Conservation (phyloP, 2,113 vertebrate species). For the Otus sunia region DNA sequence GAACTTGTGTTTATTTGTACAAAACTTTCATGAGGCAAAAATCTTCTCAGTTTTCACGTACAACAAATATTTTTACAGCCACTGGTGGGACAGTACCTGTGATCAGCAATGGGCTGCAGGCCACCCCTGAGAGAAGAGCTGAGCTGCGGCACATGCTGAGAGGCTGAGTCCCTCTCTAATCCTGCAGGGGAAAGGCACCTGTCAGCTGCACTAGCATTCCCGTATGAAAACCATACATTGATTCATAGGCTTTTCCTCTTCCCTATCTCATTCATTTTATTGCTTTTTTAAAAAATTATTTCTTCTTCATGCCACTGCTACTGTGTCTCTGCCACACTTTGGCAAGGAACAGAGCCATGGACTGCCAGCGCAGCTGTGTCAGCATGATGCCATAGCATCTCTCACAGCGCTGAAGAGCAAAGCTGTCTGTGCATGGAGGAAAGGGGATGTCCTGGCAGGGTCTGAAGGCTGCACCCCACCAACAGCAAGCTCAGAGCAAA, state of each 20-base stretch:
- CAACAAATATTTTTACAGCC: neutral
- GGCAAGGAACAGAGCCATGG: rapidly evolving
- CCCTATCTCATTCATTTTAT: neutral
- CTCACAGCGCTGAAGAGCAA: neutral
- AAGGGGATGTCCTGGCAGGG: neutral
- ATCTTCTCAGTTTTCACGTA: neutral
- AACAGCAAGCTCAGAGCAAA: neutral
- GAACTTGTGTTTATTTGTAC: neutral
- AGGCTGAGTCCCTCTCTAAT: neutral
- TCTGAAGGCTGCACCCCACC: neutral
- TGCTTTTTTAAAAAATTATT: too few species aligned
- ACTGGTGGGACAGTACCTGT: neutral
- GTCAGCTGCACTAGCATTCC: neutral
- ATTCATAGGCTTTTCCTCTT: neutral
- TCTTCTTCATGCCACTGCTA: rapidly evolving
- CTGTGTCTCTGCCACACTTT: neutral
- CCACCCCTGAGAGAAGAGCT: neutral
- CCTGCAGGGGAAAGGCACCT: neutral
- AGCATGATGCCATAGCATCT: rapidly evolving
- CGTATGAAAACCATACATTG: neutral
- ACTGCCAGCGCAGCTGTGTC: rapidly evolving
- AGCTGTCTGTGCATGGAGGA: neutral
- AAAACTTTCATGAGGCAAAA: neutral
- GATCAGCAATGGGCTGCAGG: neutral
- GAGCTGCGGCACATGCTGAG: neutral